These are phyloP conservation scores for Sminthurides aquaticus DNA, from an alignment of 2,888 invertebrate species.

Conservation along the genomic window DNA sequence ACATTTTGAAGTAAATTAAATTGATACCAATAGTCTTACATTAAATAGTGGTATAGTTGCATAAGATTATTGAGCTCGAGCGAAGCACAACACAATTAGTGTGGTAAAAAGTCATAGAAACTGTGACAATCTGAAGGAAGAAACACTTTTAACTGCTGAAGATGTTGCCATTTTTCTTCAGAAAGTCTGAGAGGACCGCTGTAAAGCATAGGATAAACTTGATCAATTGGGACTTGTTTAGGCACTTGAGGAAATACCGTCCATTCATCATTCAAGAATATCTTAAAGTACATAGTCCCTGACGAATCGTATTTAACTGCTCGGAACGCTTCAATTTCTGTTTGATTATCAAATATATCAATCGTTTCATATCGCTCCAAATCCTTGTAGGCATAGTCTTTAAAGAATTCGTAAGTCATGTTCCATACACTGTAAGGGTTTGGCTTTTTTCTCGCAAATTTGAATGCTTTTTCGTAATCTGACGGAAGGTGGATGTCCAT, in stretches of 20 bases:
- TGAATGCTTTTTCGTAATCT: background rate
- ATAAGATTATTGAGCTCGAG: no score
- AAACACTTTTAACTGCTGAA: background rate
- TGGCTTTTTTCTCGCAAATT: constrained; percentile 1
- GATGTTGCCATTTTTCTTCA: constrained; percentile 1
- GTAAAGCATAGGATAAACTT: background rate
- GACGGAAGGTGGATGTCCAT: background rate
- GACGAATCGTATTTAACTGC: background rate
- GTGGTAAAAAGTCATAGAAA: constrained; percentile 1
- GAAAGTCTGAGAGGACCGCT: background rate
- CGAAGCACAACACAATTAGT: no score
- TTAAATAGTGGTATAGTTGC: no score
- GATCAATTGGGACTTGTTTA: background rate
- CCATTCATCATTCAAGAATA: background rate
- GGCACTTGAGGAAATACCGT: background rate
- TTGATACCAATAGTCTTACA: no score
- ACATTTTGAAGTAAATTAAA: no score
- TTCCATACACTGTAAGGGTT: background rate
- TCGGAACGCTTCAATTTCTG: background rate
- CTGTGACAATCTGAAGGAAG: background rate
- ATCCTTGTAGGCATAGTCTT: background rate
- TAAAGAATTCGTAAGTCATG: background rate
- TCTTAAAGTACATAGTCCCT: background rate
- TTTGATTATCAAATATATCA: background rate
- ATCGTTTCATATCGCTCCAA: background rate